Percentiles rank a stretch among this genome's conserved stretches.
Conservation (phyloP, 2,797 vertebrate genomes). For the Danio kyathit region DNA sequence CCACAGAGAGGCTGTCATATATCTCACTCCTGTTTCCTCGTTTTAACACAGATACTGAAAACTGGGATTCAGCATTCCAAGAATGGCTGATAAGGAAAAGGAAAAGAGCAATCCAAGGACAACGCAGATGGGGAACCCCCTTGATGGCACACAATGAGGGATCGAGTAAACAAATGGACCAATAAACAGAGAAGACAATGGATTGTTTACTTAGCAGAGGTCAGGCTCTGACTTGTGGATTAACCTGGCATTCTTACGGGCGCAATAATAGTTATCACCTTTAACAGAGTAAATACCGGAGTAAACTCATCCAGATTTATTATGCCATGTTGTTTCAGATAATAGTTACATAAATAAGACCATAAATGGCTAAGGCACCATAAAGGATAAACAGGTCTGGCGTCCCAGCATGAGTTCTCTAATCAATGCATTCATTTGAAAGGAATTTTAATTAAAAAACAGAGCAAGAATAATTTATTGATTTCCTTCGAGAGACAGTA, state of each 20-base stretch:
- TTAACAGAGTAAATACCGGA: slow-evolving; percentile 46
- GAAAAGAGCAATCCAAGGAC: slow-evolving; percentile 60
- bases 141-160: slow-evolving; percentile 41
- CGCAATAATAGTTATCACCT: slow-evolving; percentile 15
- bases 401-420: not conserved
- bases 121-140: slow-evolving; percentile 51
- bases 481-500: slow-evolving; percentile 45
- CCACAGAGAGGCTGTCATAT: not conserved
- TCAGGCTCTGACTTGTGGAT: slow-evolving; percentile 44
- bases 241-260: slow-evolving; percentile 40
- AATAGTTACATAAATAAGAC: slow-evolving; percentile 15
- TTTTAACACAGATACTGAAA: slow-evolving; percentile 18
- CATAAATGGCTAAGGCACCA: not conserved
- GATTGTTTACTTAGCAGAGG: slow-evolving; percentile 47
- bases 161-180: slow-evolving; percentile 37
- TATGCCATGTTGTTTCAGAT: slow-evolving; percentile 26
- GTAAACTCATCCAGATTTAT: slow-evolving; percentile 34
- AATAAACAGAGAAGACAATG: slow-evolving; percentile 59
- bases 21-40: not conserved
- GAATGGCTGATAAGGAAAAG: slow-evolving; percentile 38
- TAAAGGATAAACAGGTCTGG: slow-evolving; percentile 7
- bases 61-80: slow-evolving; percentile 44
- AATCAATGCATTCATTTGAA: not conserved
- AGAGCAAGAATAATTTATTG: slow-evolving; percentile 4
- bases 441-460: not conserved